Evolutionary conservation across 1,140 invertebrate genomes (phyloP).

Genomic region (Diabrotica undecimpunctata): DNA sequence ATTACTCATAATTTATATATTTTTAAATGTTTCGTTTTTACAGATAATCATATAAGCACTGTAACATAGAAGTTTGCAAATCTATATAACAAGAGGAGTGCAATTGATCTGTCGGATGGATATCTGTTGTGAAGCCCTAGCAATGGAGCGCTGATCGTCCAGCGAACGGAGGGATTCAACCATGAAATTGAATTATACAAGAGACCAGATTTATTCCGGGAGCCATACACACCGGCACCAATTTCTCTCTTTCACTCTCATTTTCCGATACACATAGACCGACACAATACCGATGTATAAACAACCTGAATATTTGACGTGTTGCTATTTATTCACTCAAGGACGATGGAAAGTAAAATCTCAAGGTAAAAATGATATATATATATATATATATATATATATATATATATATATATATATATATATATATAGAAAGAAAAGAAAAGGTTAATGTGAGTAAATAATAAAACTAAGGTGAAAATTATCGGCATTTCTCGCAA

Average conservation of each 20-base stretch:
- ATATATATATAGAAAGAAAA: too few relatives aligned
- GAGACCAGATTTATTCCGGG: conserved; percentile 23
- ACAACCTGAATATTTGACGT: not conserved
- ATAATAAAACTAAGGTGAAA: too few relatives aligned
- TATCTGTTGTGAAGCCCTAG: conserved; percentile 1
- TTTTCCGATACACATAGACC: not conserved
- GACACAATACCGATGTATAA: not conserved
- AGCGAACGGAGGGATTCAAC: conserved; percentile 27
- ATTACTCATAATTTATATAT: too few relatives aligned
- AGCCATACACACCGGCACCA: conserved; percentile 9
- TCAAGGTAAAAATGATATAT: too few relatives aligned
- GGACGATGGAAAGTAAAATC: not conserved
- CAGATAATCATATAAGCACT: too few relatives aligned
- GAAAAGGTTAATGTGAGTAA: too few relatives aligned
- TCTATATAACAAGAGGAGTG: not conserved
- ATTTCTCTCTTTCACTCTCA: not conserved
- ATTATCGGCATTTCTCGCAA: too few relatives aligned
- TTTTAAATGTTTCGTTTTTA: too few relatives aligned
- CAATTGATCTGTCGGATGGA: not conserved
- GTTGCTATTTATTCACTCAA: not conserved
- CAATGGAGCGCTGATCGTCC: conserved; percentile 16
- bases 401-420: too few relatives aligned
- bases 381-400: too few relatives aligned
- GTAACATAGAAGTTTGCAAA: too few relatives aligned
- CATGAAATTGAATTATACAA: conserved; percentile 35